Conservation (phyloP, 1,140 invertebrate species). For the Cotesia typhae region DNA sequence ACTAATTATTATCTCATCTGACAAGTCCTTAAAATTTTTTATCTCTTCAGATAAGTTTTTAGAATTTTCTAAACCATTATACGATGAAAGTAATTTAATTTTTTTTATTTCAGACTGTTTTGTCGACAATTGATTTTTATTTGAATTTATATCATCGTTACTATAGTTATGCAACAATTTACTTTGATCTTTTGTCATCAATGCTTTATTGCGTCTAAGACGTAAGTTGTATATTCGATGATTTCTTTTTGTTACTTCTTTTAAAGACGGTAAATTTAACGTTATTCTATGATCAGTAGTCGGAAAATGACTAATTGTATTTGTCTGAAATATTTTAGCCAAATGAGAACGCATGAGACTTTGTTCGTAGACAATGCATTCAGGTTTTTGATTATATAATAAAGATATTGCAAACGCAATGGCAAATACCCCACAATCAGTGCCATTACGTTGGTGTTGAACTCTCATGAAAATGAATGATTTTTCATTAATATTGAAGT, state of each 20-base stretch:
- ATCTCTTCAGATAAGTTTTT: too few species aligned
- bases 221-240: too few species aligned
- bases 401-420: constrained; percentile 29
- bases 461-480: constrained; percentile 12
- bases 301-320: background rate
- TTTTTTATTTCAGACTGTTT: too few species aligned
- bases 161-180: too few species aligned
- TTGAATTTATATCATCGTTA: too few species aligned
- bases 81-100: too few species aligned
- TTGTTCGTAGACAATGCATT: background rate
- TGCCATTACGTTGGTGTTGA: constrained; percentile 28
- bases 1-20: too few species aligned
- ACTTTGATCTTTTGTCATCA: too few species aligned
- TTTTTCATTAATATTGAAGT: background rate
- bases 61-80: too few species aligned
- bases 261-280: background rate
- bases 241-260: background rate
- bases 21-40: too few species aligned
- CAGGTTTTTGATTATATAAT: constrained; percentile 12
- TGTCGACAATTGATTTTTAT: too few species aligned
- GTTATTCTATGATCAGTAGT: background rate
- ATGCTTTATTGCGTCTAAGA: too few species aligned
- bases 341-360: background rate
- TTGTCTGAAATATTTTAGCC: background rate
- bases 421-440: constrained; percentile 29